phyloP scores from a whole-genome alignment of 2,888 invertebrate species.

The Apamea sordens region DNA sequence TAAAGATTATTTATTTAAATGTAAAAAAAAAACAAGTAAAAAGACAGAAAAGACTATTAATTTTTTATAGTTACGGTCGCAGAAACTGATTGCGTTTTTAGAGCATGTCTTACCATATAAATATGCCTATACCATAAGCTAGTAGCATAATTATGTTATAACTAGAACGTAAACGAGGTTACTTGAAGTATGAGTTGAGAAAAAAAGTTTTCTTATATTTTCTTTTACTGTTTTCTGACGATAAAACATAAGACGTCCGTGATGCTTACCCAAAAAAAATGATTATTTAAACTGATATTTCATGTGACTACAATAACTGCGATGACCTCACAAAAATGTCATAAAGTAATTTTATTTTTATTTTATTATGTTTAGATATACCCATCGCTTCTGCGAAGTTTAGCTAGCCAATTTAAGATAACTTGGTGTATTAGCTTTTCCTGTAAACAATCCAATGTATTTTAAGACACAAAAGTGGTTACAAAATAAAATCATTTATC shows the following conservation, averaged over 20 bases:
- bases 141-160: too few species aligned
- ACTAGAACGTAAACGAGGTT: too few species aligned
- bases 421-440: neutral
- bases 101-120: too few species aligned
- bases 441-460: neutral
- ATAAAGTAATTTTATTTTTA: neutral
- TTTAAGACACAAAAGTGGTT: neutral
- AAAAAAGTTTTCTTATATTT: too few species aligned
- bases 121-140: too few species aligned
- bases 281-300: neutral
- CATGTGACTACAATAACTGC: neutral
- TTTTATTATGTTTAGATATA: neutral
- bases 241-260: too few species aligned
- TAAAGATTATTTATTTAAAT: neutral
- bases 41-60: too few species aligned
- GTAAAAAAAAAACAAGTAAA: neutral
- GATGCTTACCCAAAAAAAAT: neutral
- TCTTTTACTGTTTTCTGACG: too few species aligned
- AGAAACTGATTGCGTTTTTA: neutral
- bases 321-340: neutral
- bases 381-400: neutral
- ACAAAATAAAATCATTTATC: too few species aligned
- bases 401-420: neutral
- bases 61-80: neutral
- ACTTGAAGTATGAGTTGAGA: too few species aligned